Percentiles rank a stretch among this genome's conserved stretches.
These are phyloP conservation scores for Antedon bifida DNA, from an alignment of 35 echinoderm and acorn worm species.

Conservation along the genomic window DNA sequence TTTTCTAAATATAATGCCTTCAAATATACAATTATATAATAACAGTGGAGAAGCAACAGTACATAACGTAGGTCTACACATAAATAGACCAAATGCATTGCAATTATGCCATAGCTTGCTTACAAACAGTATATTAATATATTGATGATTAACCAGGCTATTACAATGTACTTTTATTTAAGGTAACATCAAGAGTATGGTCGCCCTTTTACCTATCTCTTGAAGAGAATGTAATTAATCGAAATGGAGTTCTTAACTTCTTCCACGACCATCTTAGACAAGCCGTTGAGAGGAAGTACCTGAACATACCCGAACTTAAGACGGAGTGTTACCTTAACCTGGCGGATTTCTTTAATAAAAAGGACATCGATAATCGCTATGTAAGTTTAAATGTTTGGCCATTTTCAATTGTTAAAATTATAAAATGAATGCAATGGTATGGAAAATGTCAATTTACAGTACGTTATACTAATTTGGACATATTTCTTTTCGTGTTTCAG, in stretches of 20 bases:
- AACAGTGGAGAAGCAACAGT: no score
- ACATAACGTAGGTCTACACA: no score
- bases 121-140: no score
- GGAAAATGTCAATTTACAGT: no score
- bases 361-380: constrained; percentile 76
- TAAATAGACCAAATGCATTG: no score
- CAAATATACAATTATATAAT: no score
- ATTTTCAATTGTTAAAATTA: neutral
- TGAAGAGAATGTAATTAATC: constrained; percentile 83
- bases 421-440: no score
- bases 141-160: no score
- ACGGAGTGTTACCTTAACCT: constrained; percentile 26
- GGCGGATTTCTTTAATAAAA: constrained; percentile 61
- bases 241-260: constrained; percentile 89
- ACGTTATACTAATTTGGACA: neutral
- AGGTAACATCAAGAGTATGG: constrained; percentile 59
- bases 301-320: constrained; percentile 49
- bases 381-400: constrained; percentile 26
- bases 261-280: constrained; percentile 88
- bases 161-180: neutral
- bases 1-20: neutral
- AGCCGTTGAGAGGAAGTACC: constrained; percentile 72
- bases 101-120: no score
- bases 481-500: constrained; percentile 22
- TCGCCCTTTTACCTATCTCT: constrained; percentile 81